These are phyloP conservation scores for Rapana venosa DNA, from an alignment of 2,888 invertebrate genomes.

Conservation along the genomic window DNA sequence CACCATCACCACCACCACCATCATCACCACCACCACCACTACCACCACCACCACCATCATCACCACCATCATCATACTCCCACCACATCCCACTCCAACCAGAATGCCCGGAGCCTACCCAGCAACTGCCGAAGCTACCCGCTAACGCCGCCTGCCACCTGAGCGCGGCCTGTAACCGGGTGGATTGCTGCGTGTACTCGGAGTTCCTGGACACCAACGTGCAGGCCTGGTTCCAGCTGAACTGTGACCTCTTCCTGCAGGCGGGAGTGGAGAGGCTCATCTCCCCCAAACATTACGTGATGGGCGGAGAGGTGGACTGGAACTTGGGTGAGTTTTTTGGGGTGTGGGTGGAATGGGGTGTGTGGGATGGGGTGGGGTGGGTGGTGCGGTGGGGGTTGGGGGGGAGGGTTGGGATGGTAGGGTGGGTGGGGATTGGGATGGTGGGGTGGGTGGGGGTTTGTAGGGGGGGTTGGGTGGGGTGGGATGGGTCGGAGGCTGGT, in stretches of 20 bases:
- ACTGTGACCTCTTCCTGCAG: constrained; percentile 49
- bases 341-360: not conserved
- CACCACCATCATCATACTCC: not conserved
- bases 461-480: not conserved
- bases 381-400: not conserved
- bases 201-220: constrained; percentile 49
- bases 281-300: constrained; percentile 24
- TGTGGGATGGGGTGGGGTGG: not conserved
- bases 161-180: constrained; percentile 51
- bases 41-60: not conserved
- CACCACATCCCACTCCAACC: not conserved
- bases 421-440: not conserved
- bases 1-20: not conserved
- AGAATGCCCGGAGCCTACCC: constrained; percentile 45
- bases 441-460: not conserved
- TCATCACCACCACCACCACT: too few relatives aligned
- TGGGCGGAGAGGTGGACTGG: constrained; percentile 36
- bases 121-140: constrained; percentile 50
- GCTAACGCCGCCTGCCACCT: constrained; percentile 50
- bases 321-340: not conserved
- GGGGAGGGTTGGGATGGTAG: not conserved
- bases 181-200: constrained; percentile 56
- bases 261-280: constrained; percentile 37
- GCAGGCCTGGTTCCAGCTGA: constrained; percentile 47
- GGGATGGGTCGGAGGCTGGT: not conserved